Percentiles rank a stretch among this genome's conserved stretches.
These are phyloP conservation scores for Xyrichtys novacula DNA, from an alignment of 2,797 vertebrate species.

Conservation along the genomic window DNA sequence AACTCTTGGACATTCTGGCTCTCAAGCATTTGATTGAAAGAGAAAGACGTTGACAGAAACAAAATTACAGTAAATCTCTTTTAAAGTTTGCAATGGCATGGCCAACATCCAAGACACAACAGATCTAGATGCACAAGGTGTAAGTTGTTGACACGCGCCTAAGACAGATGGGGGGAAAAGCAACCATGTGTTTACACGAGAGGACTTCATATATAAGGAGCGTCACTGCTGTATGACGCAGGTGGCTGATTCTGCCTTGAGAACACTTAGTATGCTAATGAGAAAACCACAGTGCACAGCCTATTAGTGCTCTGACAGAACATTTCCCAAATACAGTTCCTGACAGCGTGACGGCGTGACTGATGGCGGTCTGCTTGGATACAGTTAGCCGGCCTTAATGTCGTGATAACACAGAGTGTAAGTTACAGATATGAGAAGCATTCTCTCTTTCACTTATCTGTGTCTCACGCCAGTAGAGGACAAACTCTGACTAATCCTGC, in stretches of 20 bases:
- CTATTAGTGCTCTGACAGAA: constrained; percentile 62
- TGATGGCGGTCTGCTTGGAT: constrained; percentile 50
- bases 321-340: constrained; percentile 64
- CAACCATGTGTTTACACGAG: constrained; percentile 52
- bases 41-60: no score
- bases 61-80: no score
- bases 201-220: constrained; percentile 62
- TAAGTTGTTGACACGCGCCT: no score
- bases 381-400: constrained; percentile 40
- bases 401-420: constrained; percentile 34
- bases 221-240: constrained; percentile 55
- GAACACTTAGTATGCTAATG: constrained; percentile 62
- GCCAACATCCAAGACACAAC: fast-evolving
- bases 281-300: constrained; percentile 52
- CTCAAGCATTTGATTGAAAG: no score
- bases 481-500: constrained; percentile 37
- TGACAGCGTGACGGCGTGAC: constrained; percentile 68
- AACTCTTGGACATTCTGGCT: no score
- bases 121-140: no score
- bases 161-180: constrained; percentile 12
- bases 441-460: constrained; percentile 39
- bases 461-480: constrained; percentile 35
- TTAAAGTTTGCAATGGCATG: background rate
- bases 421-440: constrained; percentile 42
- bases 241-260: constrained; percentile 65